These are phyloP conservation scores for Oithona nana DNA, from an alignment of 2,888 invertebrate genomes.

Conservation along the genomic window DNA sequence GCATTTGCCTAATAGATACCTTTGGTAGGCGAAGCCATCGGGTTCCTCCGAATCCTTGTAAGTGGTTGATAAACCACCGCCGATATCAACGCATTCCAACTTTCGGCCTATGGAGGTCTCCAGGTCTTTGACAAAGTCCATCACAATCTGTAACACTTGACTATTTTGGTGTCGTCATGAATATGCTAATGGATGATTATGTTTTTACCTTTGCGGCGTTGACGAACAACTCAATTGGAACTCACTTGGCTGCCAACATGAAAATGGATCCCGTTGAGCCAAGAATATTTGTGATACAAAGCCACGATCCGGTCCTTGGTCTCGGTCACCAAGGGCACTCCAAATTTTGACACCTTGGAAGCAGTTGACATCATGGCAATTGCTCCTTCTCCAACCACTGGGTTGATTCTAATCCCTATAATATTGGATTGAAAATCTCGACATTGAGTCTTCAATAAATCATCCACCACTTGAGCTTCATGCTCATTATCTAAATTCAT, in stretches of 20 bases:
- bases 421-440: neutral
- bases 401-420: constrained; percentile 14
- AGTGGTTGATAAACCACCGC: constrained; percentile 13
- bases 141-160: neutral
- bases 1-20: too few species aligned
- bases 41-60: constrained; percentile 8
- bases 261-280: constrained; percentile 15
- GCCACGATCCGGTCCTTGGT: constrained; percentile 8
- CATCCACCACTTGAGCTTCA: neutral
- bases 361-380: constrained; percentile 14
- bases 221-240: constrained; percentile 9
- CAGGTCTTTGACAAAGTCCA: constrained; percentile 8
- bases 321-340: constrained; percentile 9
- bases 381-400: constrained; percentile 11
- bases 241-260: constrained; percentile 17
- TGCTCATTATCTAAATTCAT: constrained; percentile 16
- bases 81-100: constrained; percentile 10
- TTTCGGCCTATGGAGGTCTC: neutral
- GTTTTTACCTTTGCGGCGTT: constrained; percentile 3
- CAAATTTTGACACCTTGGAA: constrained; percentile 12
- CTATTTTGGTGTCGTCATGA: neutral
- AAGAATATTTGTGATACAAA: constrained; percentile 1
- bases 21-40: constrained; percentile 10
- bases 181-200: neutral
- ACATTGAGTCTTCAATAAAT: neutral